Conservation (phyloP, 2,797 vertebrate genomes). For the Austrolebias charrua region DNA sequence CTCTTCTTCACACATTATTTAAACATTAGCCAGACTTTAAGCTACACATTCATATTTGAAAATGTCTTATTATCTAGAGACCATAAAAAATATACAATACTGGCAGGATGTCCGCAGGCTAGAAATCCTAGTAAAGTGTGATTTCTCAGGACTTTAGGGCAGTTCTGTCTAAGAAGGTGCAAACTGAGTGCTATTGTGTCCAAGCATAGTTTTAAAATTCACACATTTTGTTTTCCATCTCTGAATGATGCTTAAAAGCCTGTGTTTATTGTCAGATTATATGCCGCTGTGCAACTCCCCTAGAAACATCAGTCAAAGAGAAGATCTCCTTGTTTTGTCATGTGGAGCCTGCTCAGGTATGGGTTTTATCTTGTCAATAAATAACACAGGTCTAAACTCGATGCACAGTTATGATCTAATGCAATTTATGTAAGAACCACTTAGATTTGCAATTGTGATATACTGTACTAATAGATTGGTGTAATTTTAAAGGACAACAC, state of each 20-base stretch:
- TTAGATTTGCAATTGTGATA: not conserved
- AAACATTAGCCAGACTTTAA: not conserved
- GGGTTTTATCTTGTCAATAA: not conserved
- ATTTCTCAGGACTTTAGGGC: not conserved
- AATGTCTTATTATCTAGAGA: not conserved
- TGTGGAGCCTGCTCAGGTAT: conserved; percentile 91
- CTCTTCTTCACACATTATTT: too few relatives aligned
- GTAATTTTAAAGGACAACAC: not conserved
- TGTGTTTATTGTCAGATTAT: conserved; percentile 81
- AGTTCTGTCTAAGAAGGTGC: not conserved
- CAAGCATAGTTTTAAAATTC: not conserved
- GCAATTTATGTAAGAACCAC: not conserved
- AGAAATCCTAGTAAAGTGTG: not conserved
- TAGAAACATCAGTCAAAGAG: conserved; percentile 93
- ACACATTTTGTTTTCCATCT: not conserved
- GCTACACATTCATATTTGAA: not conserved
- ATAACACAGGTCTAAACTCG: not conserved
- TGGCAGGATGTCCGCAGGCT: not conserved
- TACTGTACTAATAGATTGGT: not conserved
- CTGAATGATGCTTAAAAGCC: not conserved
- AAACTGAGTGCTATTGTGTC: not conserved
- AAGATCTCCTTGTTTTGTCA: conserved; percentile 99
- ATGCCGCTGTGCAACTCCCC: conserved; percentile 88
- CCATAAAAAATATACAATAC: too few relatives aligned
- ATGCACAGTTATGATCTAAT: not conserved